Evolutionary conservation across 2,888 invertebrate species (phyloP), one percentile per base, ranked within the genome.

Genomic region (Agrenia bidenticulata): DNA sequence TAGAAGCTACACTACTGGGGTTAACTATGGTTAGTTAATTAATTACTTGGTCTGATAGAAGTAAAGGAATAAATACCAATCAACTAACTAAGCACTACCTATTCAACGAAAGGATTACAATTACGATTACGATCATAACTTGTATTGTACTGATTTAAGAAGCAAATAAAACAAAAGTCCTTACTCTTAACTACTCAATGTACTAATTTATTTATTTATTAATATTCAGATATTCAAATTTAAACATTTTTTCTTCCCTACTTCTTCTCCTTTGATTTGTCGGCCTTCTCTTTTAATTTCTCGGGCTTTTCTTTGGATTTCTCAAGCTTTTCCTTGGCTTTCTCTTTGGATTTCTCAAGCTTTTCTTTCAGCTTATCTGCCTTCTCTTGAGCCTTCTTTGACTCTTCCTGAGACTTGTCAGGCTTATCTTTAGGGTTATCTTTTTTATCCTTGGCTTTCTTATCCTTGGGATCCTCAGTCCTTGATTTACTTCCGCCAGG

Each of bases 401-500:
- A 19, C 17, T 58, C 56, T 32, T 15, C 54, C 56, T 62, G 59
- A 42, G 24, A 27, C 27, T 60, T 32, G 19, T 67, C 65, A 24
- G 60, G 60, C 1, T 67, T 58, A 61, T 58, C 32, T 15, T 41
- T 58, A 26, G 50, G 21, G 26, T 45, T 53, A 39, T 57, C 32
- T 21, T 55, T 58, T 19, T 58, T 60, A 27, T 15, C 54, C 56
- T 62, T 63, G 56, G 24, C 32, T 21, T 60, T 32, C 17, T 67
- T 63, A 21, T 63, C 62, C 1, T 64, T 58, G 58, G 49, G 24
- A 11, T 41, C 19, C 26, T 66, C 62, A 23, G 24, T 23, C 39
- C 11, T 32, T 7, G 4, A 4, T 32, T 32, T 32, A 32, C 32
- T 32, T 32, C 32, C 45, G 42, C 41, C 24, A 19, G 37, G 4